Percentiles rank a stretch among this genome's conserved stretches.
phyloP scores from a whole-genome alignment of 1,140 invertebrate genomes.

The Drosophila hydei region DNA sequence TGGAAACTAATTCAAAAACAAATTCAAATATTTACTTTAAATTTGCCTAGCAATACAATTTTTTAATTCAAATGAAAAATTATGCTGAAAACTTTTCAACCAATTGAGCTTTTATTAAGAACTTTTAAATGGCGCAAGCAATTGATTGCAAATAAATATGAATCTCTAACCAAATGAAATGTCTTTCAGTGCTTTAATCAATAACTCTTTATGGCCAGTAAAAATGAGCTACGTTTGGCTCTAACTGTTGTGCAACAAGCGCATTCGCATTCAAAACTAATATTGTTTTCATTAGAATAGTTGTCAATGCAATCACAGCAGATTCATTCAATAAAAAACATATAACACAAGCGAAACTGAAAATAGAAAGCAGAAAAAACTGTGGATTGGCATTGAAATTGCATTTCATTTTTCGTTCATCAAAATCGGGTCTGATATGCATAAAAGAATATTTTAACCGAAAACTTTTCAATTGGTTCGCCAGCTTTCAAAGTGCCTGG shows the following conservation, averaged over 20 bases:
- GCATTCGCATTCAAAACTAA: background rate
- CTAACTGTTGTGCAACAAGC: constrained; percentile 1
- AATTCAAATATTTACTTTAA: too few species aligned
- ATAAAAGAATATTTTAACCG: constrained; percentile 62
- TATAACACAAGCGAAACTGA: background rate
- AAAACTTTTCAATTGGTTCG: constrained; percentile 29
- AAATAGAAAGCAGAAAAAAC: background rate
- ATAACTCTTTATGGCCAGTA: background rate
- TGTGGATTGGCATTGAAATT: constrained; percentile 36
- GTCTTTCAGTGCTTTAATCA: background rate
- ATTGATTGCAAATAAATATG: too few species aligned
- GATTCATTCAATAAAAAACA: constrained; percentile 16
- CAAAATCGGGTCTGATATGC: constrained; percentile 35
- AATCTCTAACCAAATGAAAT: background rate
- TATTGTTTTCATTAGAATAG: constrained; percentile 22
- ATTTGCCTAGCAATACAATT: too few species aligned
- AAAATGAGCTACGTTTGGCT: background rate
- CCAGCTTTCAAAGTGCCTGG: constrained; percentile 10
- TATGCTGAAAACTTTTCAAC: too few species aligned
- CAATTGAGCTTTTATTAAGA: too few species aligned
- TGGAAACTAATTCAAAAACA: too few species aligned
- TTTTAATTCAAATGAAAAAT: too few species aligned
- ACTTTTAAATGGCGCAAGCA: too few species aligned
- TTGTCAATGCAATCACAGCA: constrained; percentile 16
- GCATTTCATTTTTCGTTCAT: constrained; percentile 44